Base-by-base conservation (phyloP, 2,888 invertebrate species). In the Nymphalis urticae region DNA sequence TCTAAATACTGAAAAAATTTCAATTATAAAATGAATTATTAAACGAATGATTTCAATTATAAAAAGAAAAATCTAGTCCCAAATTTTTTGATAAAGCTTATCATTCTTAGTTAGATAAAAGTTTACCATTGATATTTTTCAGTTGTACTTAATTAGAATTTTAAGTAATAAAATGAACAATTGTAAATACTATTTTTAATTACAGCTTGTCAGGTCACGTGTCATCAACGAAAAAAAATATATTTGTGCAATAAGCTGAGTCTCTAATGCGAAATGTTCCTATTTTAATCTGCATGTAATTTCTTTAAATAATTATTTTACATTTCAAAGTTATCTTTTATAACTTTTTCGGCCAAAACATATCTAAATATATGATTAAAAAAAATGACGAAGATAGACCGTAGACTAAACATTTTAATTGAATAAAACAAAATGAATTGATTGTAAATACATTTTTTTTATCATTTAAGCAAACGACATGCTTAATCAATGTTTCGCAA, bases 141-240 rank as follows among this genome's bases (percentile, higher is more conserved):
- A 62, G 60, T 58, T 66, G 73, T 73, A 73, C 73, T 73, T 73
- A 73, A 73, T 62, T 73, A 73, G 72, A 36, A 50, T 56, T 69
- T 70, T 62, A 56, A 60, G 24, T 19, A 42, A 58, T 58, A 10
- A 58, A 58, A 58, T 63, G 36, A 53, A 54, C 58, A 48, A 62
- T 16, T 68, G 51, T 65, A 67, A 60, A 62, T 62, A 60, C 54
- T 60, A 62, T 64, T 42, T 48, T 27, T 62, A 58, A 50, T 48
- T 19, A 10, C 17, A 50, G 9, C 6, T 58, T 56, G 27, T 32
- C 2, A 58, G 13, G 58, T 58, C 58, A 58, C 58, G 58, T 58
- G 19, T 58, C 58, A 36, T 8, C n/a, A 42, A 19, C 10, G 36
- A 19, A 13, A 19, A 36, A 9, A 56, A 7, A 32, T 5, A 56